A percentile compares a stretch with the other conserved stretches of the same genome.
phyloP scores from a whole-genome alignment of 2,888 invertebrate species.

The Parochlus steinenii region DNA sequence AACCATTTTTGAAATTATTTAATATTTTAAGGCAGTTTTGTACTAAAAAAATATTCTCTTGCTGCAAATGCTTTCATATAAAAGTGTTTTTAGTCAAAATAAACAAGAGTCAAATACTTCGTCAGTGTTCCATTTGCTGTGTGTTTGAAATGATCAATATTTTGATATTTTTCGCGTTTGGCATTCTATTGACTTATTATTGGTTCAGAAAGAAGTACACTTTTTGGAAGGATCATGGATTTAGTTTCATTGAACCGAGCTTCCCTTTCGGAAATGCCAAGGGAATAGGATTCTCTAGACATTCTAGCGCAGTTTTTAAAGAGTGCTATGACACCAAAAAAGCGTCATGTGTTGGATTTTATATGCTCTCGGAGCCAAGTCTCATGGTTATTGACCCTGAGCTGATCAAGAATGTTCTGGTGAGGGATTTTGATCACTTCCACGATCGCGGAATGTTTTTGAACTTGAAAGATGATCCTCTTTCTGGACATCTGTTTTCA shows the following conservation, averaged over 20 bases:
- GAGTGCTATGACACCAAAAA: conserved; percentile 14
- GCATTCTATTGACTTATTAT: conserved; percentile 2
- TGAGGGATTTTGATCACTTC: conserved; percentile 14
- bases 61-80: too few species aligned
- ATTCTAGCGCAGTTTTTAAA: background rate
- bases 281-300: background rate
- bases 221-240: conserved; percentile 5
- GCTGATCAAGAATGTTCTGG: conserved; percentile 14
- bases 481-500: conserved; percentile 15
- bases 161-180: too few species aligned
- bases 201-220: conserved; percentile 3
- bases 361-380: conserved; percentile 13
- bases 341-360: conserved; percentile 12
- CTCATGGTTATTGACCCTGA: conserved; percentile 14
- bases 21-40: too few species aligned
- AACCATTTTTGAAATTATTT: too few species aligned
- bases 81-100: too few species aligned
- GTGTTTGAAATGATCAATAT: too few species aligned
- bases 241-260: background rate
- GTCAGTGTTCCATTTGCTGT: too few species aligned
- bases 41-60: too few species aligned
- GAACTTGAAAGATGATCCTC: conserved; percentile 15
- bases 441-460: conserved; percentile 15
- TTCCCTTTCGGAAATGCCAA: background rate
- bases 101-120: too few species aligned